These are phyloP conservation scores for Azorinus chamasolen DNA, from an alignment of 2,888 invertebrate genomes.

Conservation along the genomic window DNA sequence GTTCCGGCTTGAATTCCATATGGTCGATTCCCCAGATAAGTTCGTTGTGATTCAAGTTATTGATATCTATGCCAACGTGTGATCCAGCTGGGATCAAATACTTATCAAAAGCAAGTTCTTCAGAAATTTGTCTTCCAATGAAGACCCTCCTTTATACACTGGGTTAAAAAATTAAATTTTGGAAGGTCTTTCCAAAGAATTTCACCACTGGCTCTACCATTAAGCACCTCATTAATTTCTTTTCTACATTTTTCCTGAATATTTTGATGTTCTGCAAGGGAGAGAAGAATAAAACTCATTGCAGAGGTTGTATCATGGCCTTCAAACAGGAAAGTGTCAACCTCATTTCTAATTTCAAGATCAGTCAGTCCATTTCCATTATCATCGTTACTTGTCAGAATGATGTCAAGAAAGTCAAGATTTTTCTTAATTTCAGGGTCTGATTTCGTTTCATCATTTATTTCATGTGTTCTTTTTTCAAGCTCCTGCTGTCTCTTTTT, in stretches of 20 bases:
- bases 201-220: slow-evolving; percentile 43
- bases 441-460: neutral
- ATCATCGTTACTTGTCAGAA: slow-evolving; percentile 25
- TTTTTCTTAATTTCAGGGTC: neutral
- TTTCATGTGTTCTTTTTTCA: slow-evolving; percentile 63
- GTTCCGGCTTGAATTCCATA: slow-evolving; percentile 71
- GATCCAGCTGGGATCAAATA: slow-evolving; percentile 71
- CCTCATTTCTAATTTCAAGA: slow-evolving; percentile 24
- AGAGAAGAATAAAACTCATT: slow-evolving; percentile 10
- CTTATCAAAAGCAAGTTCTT: slow-evolving; percentile 74
- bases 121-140: slow-evolving; percentile 69
- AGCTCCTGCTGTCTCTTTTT: slow-evolving; percentile 65
- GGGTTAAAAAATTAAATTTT: slow-evolving; percentile 65
- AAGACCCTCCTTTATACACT: slow-evolving; percentile 74
- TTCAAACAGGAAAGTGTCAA: slow-evolving; percentile 33
- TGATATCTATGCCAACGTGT: slow-evolving; percentile 71
- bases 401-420: slow-evolving; percentile 32
- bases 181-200: slow-evolving; percentile 50
- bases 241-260: slow-evolving; percentile 58
- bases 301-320: slow-evolving; percentile 28
- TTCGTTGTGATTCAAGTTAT: slow-evolving; percentile 79
- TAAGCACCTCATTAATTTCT: slow-evolving; percentile 61
- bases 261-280: slow-evolving; percentile 55
- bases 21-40: slow-evolving; percentile 74
- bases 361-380: slow-evolving; percentile 21